These are phyloP conservation scores for rat (Rattus norvegicus) DNA, from an alignment of 2,113 vertebrate species.

Conservation along the genomic window GRCr8 NC_086020.1:56779001-56779500, in stretches of 20 bases:
- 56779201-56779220: constrained; percentile 26
- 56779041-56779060: background rate
- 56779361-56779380: constrained; percentile 1
- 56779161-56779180: background rate
- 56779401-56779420: constrained; percentile 28
- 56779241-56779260: constrained; percentile 5
- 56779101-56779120: background rate
- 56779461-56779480: background rate
- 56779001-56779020: background rate
- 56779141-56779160: constrained; percentile 27
- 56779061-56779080: background rate
- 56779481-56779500: constrained; percentile 6
- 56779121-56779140: background rate
- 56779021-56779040: background rate
- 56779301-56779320: constrained; percentile 14
- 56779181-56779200: background rate
- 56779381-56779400: background rate
- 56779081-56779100: background rate
- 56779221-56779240: constrained; percentile 34
- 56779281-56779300: constrained; percentile 33
- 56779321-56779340: constrained; percentile 49
- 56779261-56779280: constrained; percentile 13
- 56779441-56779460: constrained; percentile 23
- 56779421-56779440: constrained; percentile 22
- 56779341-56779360: background rate